Evolutionary conservation across 53 echinoderm and acorn worm species (phyloP), one percentile per base, ranked within the genome.

Genomic region (Luidia sarsii): DNA sequence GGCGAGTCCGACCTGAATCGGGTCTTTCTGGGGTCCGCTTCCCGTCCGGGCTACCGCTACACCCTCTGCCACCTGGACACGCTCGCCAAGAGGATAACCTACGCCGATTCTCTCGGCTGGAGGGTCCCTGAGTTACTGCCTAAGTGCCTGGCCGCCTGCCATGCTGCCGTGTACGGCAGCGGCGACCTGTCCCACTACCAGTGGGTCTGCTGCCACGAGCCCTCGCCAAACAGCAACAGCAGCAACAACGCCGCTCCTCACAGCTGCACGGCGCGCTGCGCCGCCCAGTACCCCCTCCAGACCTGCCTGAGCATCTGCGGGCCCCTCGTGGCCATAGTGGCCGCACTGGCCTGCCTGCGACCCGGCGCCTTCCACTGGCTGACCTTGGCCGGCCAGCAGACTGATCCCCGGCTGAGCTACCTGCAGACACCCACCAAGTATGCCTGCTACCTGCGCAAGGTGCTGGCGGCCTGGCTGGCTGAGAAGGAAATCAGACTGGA

Each of bases 61-160:
- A 36, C 83, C 9, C 21, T 83, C 0, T 83, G 83, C 24, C 63
- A 83, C 36, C 49, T 83, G 16, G 71, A 83, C 50, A 59, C 70
- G 0, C 1, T 71, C 51, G 63, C 83, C 24, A 71, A 70, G 36
- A 83, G 33, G 37, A 71, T 70, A 13, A 70, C 63, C 3, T 83
- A 83, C 49, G 70, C 16, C 14, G 83, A 83, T 59, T 62, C 83
- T 0, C 61, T 83, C 9, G 83, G 83, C 13, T 83, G 83, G 83
- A 45, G 48, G 15, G 64, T 70, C 6, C 83, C 83, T 7, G 48
- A 34, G 2, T 19, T 70, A 5, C 65, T 83, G 0, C 60, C 59
- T 0, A 71, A 70, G 37, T 70, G 48, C 15, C 61, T 83, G 0
- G 48, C 49, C 5, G 60, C 71, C 11, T 83, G 63, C 50, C 71